Conservation (phyloP, 2,797 vertebrate genomes). For the Periophthalmus magnuspinnatus region DNA sequence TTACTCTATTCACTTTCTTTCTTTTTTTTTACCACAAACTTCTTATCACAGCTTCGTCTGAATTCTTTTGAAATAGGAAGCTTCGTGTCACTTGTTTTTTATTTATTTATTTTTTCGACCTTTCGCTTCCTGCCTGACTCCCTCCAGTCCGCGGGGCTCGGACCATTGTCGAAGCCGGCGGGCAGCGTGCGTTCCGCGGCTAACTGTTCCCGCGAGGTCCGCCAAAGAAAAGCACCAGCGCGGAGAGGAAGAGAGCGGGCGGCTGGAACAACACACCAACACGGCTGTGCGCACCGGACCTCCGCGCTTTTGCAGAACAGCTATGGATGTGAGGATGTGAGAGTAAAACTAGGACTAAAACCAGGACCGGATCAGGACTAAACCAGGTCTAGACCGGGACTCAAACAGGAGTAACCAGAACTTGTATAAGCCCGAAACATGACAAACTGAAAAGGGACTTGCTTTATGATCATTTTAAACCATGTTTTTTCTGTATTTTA, state of each 20-base stretch:
- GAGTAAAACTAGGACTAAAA: not conserved
- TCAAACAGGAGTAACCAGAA: too few relatives aligned
- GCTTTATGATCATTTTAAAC: too few relatives aligned
- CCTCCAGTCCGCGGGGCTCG: not conserved
- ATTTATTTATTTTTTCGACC: too few relatives aligned
- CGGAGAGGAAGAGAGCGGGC: not conserved
- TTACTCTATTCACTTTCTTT: not conserved
- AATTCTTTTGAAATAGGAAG: slow-evolving; percentile 25
- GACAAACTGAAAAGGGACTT: too few relatives aligned
- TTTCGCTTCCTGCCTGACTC: slow-evolving; percentile 19
- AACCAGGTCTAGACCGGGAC: not conserved
- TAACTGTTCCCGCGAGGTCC: slow-evolving; percentile 7
- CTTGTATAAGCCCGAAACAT: too few relatives aligned
- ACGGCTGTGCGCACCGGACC: not conserved
- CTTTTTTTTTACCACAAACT: not conserved
- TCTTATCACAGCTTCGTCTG: not conserved
- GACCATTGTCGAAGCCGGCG: slow-evolving; percentile 14
- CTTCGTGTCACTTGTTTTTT: slow-evolving; percentile 37
- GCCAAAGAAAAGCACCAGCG: not conserved
- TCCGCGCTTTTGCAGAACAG: not conserved
- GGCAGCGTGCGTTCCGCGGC: slow-evolving; percentile 1
- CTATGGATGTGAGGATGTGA: not conserved
- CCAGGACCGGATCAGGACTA: not conserved
- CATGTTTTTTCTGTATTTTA: too few relatives aligned
- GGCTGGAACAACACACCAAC: not conserved